phyloP scores from a whole-genome alignment of 2,797 vertebrate genomes.

The Hylomyscus alleni region DNA sequence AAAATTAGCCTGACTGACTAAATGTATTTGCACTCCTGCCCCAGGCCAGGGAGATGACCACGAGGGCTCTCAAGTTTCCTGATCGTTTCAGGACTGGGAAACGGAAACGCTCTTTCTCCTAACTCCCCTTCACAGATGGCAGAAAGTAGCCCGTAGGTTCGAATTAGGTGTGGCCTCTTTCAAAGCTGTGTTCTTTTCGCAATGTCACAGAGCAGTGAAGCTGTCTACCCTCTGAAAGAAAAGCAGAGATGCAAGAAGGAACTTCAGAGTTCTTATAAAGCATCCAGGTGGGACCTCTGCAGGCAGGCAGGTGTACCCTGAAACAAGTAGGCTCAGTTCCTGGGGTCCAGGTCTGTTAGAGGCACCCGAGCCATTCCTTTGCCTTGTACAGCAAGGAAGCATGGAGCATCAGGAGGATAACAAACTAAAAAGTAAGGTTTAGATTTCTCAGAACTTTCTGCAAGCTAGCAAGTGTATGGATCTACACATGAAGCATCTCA shows the following conservation, averaged over 20 bases:
- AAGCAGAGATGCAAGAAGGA: background rate
- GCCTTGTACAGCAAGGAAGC: background rate
- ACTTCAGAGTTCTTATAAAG: background rate
- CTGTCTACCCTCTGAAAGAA: background rate
- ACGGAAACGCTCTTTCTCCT: background rate
- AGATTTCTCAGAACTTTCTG: background rate
- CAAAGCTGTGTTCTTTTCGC: background rate
- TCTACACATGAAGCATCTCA: background rate
- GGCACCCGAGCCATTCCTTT: background rate
- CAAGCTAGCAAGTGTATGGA: background rate
- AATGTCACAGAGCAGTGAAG: background rate
- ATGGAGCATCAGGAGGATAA: background rate
- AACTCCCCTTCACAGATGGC: background rate
- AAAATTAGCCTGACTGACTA: slow-evolving; percentile 27
- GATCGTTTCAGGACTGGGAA: slow-evolving; percentile 18
- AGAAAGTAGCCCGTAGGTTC: background rate
- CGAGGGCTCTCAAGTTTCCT: background rate
- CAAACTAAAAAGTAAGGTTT: background rate
- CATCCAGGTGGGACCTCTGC: background rate
- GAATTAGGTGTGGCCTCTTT: background rate
- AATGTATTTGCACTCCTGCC: background rate
- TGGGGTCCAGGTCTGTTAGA: background rate
- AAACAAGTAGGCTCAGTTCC: background rate
- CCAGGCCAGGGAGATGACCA: background rate
- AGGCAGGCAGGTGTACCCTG: background rate